phyloP scores from a whole-genome alignment of 2,113 vertebrate genomes.

The Tretioscincus oriximinensis region DNA sequence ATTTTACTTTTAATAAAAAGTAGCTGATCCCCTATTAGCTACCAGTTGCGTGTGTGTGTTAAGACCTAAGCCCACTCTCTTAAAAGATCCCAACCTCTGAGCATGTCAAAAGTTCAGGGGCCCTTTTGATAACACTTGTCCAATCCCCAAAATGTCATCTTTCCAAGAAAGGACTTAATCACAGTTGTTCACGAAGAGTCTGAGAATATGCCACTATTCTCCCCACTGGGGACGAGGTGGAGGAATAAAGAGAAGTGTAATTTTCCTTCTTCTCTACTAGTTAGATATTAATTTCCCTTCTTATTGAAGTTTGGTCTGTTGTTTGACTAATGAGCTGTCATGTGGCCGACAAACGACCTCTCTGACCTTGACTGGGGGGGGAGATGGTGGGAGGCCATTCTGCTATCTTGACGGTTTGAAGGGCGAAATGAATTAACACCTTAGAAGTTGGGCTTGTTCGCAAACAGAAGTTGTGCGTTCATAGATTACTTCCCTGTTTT shows the following conservation, averaged over 20 bases:
- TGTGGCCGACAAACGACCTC: slow-evolving; percentile 66
- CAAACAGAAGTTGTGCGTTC: slow-evolving; percentile 67
- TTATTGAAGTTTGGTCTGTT: slow-evolving; percentile 40
- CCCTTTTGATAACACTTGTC: too few species aligned
- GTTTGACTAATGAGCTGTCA: slow-evolving; percentile 61
- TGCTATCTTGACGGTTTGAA: slow-evolving; percentile 59
- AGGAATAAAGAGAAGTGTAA: slow-evolving; percentile 35
- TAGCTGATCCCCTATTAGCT: too few species aligned
- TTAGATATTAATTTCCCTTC: slow-evolving; percentile 53
- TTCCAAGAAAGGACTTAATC: accelerated
- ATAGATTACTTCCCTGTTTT: slow-evolving; percentile 67
- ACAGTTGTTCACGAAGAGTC: too few species aligned
- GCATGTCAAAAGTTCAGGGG: neutral
- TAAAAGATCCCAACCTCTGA: too few species aligned
- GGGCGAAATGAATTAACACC: slow-evolving; percentile 70
- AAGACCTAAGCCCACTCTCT: too few species aligned
- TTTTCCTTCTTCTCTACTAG: slow-evolving; percentile 5
- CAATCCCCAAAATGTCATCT: neutral
- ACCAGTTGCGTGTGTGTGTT: too few species aligned
- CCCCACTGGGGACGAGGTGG: slow-evolving; percentile 19
- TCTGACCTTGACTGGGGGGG: slow-evolving; percentile 53
- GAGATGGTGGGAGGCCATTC: slow-evolving; percentile 51
- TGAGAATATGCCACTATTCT: neutral
- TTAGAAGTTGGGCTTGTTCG: slow-evolving; percentile 65
- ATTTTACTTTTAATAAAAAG: too few species aligned